Base-by-base conservation (phyloP, 2,797 vertebrate genomes). In the Leucoraja ocellata region DNA sequence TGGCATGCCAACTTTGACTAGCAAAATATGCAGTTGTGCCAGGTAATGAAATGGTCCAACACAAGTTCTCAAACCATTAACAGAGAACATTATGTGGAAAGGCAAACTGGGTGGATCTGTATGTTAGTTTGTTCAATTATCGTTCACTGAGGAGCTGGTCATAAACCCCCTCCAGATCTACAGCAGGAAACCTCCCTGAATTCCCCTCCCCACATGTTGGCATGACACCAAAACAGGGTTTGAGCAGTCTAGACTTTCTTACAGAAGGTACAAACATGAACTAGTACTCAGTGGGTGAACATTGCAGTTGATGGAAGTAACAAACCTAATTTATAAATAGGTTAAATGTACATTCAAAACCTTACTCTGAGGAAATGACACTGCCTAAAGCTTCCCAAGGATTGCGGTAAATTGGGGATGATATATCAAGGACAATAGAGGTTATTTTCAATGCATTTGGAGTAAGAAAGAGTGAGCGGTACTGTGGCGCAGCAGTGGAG, bases 61-160 rank as follows among this genome's bases (percentile, higher is more conserved):
- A 92, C 36, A 92, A 92, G 90, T 71, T 92, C 73, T 92, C 90
- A 76, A 76, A 74, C 36, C 73, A 76, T 74, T 92, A 76, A 58
- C 68, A 76, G 71, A 76, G 90, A 92, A 92, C 68, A 32, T 76
- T 74, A 71, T n/a, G 25, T 46, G 68, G 54, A 54, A 92, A 39
- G 25, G 71, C 18, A 92, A 28, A 76, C 39, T 92, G 71, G 71
- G 36, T 91, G 90, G 90, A 25, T 39, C 71, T 25, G 90, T 6
- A 23, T 65, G 61, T 84, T 84, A 39, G n/a, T 91, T 68, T 68
- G 63, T 71, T 32, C n/a, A 36, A 63, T 91, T 9, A 39, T 13
- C 90, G 28, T 91, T 91, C 90, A 91, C 65, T 54, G 0, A 11
- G 65, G 39, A 91, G 36, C 68, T 11, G 23, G 39, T 23, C 39